Evolutionary conservation across 2,113 vertebrate genomes (phyloP).

Genomic region (Ciconia stormi): DNA sequence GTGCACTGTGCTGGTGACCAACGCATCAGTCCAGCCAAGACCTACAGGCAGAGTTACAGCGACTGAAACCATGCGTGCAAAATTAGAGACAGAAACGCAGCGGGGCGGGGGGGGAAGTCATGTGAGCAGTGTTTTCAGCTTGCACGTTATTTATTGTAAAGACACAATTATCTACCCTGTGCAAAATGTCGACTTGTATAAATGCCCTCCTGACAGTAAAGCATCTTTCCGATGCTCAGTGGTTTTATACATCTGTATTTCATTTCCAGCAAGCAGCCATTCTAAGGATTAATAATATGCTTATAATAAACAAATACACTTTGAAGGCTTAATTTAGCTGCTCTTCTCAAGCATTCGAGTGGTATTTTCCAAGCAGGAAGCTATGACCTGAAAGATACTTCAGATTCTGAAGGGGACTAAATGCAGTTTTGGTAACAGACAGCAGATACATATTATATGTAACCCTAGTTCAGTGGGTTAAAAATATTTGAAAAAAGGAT

Average conservation of each 20-base stretch:
- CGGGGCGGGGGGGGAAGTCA: neutral
- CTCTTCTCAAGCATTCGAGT: neutral
- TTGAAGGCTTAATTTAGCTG: neutral
- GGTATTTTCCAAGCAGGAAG: neutral
- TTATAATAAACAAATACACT: neutral
- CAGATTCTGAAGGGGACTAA: neutral
- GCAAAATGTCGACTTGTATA: neutral
- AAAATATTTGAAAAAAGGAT: neutral
- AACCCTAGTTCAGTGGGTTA: neutral
- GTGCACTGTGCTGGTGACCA: neutral
- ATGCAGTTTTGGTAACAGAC: neutral
- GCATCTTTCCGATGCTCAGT: neutral
- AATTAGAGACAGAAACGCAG: neutral
- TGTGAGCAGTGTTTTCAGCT: neutral
- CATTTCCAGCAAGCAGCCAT: neutral
- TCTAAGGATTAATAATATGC: neutral
- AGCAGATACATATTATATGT: rapidly evolving
- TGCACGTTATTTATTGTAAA: neutral
- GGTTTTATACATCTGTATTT: neutral
- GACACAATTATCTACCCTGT: neutral
- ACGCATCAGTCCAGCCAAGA: neutral
- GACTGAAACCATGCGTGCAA: rapidly evolving
- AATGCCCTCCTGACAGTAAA: neutral
- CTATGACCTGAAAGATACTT: neutral
- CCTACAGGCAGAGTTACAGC: too few relatives aligned